Evolutionary conservation across 1,140 invertebrate genomes (phyloP).

Genomic region (Adoxophyes honmai): DNA sequence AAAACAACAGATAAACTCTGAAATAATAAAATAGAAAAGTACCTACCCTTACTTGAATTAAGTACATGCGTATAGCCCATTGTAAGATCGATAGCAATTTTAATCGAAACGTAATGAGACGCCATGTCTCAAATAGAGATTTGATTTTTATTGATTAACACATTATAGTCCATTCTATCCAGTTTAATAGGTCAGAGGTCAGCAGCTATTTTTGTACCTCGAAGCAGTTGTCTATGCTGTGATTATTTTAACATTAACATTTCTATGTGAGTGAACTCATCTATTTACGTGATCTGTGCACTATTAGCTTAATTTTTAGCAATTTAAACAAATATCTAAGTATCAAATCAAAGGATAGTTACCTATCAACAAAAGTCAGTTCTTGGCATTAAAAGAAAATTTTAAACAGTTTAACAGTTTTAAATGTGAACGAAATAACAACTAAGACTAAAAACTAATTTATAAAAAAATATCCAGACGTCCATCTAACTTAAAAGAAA

Average conservation of each 20-base stretch:
- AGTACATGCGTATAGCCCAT: too few species aligned
- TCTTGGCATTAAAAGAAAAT: conserved; percentile 12
- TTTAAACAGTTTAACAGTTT: background rate
- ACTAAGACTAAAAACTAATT: too few species aligned
- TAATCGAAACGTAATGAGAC: too few species aligned
- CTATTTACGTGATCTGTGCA: conserved; percentile 4
- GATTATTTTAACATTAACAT: background rate
- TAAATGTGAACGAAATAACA: background rate
- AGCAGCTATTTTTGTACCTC: background rate
- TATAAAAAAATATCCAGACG: too few species aligned
- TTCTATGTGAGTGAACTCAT: background rate
- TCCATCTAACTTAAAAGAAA: too few species aligned
- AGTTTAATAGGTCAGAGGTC: conserved; percentile 7
- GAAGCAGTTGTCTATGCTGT: background rate
- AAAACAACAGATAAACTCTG: too few species aligned
- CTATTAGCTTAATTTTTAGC: background rate
- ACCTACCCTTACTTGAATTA: too few species aligned
- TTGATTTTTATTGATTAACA: background rate
- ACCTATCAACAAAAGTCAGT: conserved; percentile 11
- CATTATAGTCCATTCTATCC: background rate
- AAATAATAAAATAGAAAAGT: too few species aligned
- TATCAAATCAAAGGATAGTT: background rate
- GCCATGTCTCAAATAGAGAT: too few species aligned
- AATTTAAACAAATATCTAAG: background rate
- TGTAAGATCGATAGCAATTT: too few species aligned